Evolutionary conservation across 2,888 invertebrate species (phyloP), one percentile per base, ranked within the genome.

Genomic region (Malachius bipustulatus): DNA sequence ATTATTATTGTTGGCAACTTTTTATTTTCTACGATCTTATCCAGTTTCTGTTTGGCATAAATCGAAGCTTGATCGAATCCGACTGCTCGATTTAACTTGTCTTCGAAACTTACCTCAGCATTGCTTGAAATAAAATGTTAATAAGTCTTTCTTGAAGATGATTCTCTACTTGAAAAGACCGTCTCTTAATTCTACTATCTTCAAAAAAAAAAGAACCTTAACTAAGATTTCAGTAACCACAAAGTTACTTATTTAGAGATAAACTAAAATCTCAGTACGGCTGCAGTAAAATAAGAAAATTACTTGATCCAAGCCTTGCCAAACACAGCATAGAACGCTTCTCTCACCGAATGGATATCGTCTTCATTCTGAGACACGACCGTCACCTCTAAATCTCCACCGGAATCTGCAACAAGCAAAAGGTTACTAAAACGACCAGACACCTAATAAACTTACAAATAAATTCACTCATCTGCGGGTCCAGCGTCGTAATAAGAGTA

Each of bases 401-500:
- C 83, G 44, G 80, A 77, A 65, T 78, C 84, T 85, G 57, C 38
- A 67, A 64, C 36, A 43, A 51, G 4, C n/a, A n/a, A n/a, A n/a
- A n/a, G n/a, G n/a, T n/a, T n/a, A n/a, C n/a, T n/a, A n/a, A n/a
- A n/a, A n/a, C n/a, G n/a, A n/a, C n/a, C n/a, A n/a, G n/a, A n/a
- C n/a, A n/a, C 13, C 16, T 9, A 36, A 29, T 30, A 40, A 29
- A 28, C 77, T 70, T 68, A 87, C 87, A 74, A 45, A 87, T 73
- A 52, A 82, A 80, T 62, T 87, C 83, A 56, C 77, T 80, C 88
- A 88, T 89, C 59, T 88, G 87, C 10, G 88, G 88, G 59, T 89
- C 88, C 14, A 89, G 63, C 4, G 87, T 87, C 6, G 85, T 87
- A 35, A 89, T 84, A 71, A 89, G 79, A 1, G 81, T 75, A 56